Base-by-base conservation (phyloP, 2,888 invertebrate species). In the Eurois occulta region DNA sequence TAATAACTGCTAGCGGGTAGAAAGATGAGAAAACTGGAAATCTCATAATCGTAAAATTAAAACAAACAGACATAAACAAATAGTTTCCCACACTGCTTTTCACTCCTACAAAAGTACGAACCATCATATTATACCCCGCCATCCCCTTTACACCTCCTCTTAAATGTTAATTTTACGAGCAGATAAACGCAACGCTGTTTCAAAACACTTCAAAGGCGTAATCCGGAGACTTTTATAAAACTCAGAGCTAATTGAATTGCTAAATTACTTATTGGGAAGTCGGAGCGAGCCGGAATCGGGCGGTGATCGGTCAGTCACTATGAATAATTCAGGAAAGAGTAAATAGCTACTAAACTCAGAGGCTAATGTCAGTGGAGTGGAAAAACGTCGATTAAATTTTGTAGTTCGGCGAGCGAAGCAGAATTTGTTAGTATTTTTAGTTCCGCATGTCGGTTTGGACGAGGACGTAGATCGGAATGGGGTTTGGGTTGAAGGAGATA, bases 191-290 rank as follows among this genome's bases (percentile, higher is more conserved):
- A 81, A 83, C 81, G 60, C 48, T 84, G 79, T 84, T 81, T 88
- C 83, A 71, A 58, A 79, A 88, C 74, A 75, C 78, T 87, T 89
- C 80, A 77, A 80, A 86, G 86, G 84, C 77, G 88, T 81, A 83
- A 80, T 87, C 87, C 86, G 77, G 80, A 85, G 80, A 78, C 85
- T 89, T 89, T 89, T 90, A 89, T 89, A 85, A 90, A 90, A 88
- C 81, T 88, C 69, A 24, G 72, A 90, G 82, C 90, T 92, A 91
- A 93, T 92, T 92, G 93, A 93, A 92, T 94, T 92, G 93, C 93
- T 91, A 92, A 93, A 91, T 91, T 88, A 88, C 88, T 77, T 89
- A 87, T 89, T 91, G 86, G 83, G 77, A 89, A 89, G 89, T 88
- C 88, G 77, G 70, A 86, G 82, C 80, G 82, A 75, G 80, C 80